These are phyloP conservation scores for Antennarius maculatus DNA, from an alignment of 2,797 vertebrate species.

Conservation along the genomic window DNA sequence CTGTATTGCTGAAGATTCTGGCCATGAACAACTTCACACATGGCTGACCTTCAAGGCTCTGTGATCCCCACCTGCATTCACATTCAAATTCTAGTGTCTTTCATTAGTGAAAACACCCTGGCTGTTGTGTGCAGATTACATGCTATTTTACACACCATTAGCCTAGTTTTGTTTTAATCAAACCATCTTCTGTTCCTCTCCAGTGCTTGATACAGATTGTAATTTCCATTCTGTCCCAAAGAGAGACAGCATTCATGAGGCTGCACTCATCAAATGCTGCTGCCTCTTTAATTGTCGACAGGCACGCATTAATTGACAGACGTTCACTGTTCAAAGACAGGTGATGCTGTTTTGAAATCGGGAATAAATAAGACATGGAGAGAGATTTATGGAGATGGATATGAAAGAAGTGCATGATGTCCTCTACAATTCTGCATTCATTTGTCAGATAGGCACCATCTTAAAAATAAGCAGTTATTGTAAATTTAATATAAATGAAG, in stretches of 20 bases:
- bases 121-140: constrained; percentile 86
- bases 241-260: constrained; percentile 84
- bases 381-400: constrained; percentile 34
- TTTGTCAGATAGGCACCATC: constrained; percentile 10
- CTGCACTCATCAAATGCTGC: constrained; percentile 88
- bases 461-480: background rate
- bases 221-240: constrained; percentile 84
- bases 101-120: constrained; percentile 75
- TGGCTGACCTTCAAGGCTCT: constrained; percentile 36
- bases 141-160: constrained; percentile 89
- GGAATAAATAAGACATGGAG: constrained; percentile 58
- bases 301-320: constrained; percentile 84
- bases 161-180: constrained; percentile 91
- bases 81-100: constrained; percentile 62
- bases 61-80: constrained; percentile 42
- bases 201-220: constrained; percentile 85
- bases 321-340: constrained; percentile 78
- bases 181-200: constrained; percentile 86
- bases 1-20: constrained; percentile 37
- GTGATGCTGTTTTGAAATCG: constrained; percentile 54
- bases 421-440: background rate
- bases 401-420: background rate
- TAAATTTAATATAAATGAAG: background rate
- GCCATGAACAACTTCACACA: constrained; percentile 46
- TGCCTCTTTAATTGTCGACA: constrained; percentile 90